Evolutionary conservation across 2,113 vertebrate species (phyloP).

Genomic region (Recurvirostra avosetta): DNA sequence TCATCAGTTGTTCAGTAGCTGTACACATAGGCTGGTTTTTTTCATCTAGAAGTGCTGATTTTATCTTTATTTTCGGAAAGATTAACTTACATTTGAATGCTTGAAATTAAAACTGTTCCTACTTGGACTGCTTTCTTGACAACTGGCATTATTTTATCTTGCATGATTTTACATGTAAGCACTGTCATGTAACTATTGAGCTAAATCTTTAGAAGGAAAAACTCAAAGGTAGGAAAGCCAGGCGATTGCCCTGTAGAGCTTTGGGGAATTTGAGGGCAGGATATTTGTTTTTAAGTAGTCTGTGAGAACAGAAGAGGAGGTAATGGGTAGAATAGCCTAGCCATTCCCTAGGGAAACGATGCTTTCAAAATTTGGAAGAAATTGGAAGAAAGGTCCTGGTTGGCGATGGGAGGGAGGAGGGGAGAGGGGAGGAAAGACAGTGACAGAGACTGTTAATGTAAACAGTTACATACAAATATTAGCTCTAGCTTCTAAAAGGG

Average conservation of each 20-base stretch:
- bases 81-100: background rate
- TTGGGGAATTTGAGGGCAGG: background rate
- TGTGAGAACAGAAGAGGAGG: background rate
- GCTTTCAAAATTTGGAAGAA: background rate
- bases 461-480: background rate
- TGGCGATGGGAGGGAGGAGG: background rate
- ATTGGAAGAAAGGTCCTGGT: background rate
- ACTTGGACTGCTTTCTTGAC: background rate
- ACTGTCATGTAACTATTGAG: background rate
- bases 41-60: constrained; percentile 50
- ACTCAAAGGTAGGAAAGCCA: background rate
- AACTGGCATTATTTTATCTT: background rate
- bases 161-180: background rate
- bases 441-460: accelerated
- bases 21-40: background rate
- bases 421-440: background rate
- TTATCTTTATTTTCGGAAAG: constrained; percentile 53
- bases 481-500: background rate
- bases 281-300: background rate
- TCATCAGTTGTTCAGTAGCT: constrained; percentile 44
- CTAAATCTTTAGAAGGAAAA: background rate
- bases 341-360: background rate
- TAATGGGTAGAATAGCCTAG: background rate
- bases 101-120: background rate
- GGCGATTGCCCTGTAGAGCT: background rate